phyloP scores from a whole-genome alignment of 1,140 invertebrate species.

The Listronotus bonariensis region DNA sequence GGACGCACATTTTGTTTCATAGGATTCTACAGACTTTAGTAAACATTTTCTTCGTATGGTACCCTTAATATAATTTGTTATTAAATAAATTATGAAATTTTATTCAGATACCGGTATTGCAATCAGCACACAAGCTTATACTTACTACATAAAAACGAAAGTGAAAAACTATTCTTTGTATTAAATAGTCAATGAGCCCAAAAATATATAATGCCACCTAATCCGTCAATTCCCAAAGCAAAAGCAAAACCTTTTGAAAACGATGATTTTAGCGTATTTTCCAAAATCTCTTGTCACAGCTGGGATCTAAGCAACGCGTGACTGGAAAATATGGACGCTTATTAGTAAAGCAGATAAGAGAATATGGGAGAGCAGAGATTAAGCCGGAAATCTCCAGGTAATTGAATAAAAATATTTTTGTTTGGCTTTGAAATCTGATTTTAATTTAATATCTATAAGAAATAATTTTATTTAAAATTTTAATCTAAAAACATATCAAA shows the following conservation, averaged over 20 bases:
- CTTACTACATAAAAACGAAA: too few relatives aligned
- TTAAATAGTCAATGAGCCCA: not conserved
- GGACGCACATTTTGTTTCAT: too few relatives aligned
- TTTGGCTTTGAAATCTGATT: not conserved
- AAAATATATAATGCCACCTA: slow-evolving; percentile 5
- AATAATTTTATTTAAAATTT: too few relatives aligned
- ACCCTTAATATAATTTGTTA: too few relatives aligned
- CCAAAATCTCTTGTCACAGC: slow-evolving; percentile 18
- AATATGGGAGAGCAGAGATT: slow-evolving; percentile 19
- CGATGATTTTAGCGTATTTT: slow-evolving; percentile 19
- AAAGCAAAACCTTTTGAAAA: slow-evolving; percentile 6
- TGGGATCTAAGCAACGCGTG: slow-evolving; percentile 9
- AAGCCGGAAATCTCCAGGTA: slow-evolving; percentile 12
- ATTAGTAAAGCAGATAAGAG: slow-evolving; percentile 16
- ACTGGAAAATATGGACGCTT: slow-evolving; percentile 25
- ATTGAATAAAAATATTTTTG: slow-evolving; percentile 17
- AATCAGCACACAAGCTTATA: too few relatives aligned
- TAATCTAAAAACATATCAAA: too few relatives aligned
- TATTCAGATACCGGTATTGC: too few relatives aligned
- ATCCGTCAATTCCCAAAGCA: slow-evolving; percentile 13
- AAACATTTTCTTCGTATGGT: too few relatives aligned
- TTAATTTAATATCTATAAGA: too few relatives aligned
- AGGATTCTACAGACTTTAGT: too few relatives aligned
- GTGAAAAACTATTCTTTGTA: not conserved
- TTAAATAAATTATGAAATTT: too few relatives aligned